Percentiles rank a stretch among this genome's conserved stretches.
phyloP scores from a whole-genome alignment of 2,113 vertebrate species.

The Cranoglanis bouderius region DNA sequence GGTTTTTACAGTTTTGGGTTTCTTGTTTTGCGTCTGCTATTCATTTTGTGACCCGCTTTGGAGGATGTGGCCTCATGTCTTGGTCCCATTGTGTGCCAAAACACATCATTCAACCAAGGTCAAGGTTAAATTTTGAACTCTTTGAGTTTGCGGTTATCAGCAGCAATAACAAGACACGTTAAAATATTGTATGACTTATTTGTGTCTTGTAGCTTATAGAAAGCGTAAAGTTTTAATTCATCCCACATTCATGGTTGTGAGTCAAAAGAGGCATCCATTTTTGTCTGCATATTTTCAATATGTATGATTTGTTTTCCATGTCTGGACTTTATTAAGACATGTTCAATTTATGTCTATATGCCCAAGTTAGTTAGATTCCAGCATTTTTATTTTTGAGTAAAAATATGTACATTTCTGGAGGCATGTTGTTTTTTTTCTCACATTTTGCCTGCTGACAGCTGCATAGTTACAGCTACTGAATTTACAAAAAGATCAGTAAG shows the following conservation, averaged over 20 bases:
- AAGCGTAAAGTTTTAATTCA: background rate
- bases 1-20: slow-evolving; percentile 20
- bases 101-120: background rate
- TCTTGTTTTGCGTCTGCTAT: background rate
- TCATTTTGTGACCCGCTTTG: slow-evolving; percentile 1
- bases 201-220: background rate
- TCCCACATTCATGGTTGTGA: background rate
- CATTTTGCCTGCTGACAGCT: background rate
- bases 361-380: background rate
- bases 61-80: background rate
- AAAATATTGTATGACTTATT: background rate
- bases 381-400: background rate
- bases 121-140: background rate
- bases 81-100: background rate
- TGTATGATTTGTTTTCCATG: background rate
- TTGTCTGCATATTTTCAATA: background rate
- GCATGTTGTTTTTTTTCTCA: background rate
- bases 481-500: background rate
- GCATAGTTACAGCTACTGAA: background rate
- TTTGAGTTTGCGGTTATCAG: background rate
- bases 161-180: background rate
- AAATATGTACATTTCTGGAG: background rate
- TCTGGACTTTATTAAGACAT: background rate
- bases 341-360: background rate
- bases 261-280: background rate